These are phyloP conservation scores for Tragelaphus scriptus DNA, from an alignment of 2,113 vertebrate genomes.

Conservation along the genomic window DNA sequence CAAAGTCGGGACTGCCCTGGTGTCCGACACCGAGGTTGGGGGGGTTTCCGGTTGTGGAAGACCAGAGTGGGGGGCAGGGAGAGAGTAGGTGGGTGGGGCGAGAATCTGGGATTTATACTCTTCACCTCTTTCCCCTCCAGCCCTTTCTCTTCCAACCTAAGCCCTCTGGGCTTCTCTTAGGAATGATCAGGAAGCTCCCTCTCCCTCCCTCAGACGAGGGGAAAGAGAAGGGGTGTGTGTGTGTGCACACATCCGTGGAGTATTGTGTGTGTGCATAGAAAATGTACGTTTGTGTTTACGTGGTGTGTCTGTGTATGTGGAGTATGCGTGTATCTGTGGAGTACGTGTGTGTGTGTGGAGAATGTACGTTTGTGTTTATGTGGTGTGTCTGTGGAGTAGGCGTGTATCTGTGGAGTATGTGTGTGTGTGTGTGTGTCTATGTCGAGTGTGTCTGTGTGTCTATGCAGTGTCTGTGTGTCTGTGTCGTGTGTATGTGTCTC, in stretches of 20 bases:
- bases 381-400: background rate
- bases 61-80: background rate
- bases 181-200: background rate
- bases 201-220: background rate
- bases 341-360: background rate
- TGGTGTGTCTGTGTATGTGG: no score
- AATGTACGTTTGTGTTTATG: background rate
- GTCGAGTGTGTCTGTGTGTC: background rate
- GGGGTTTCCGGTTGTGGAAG: background rate
- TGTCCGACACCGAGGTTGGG: background rate
- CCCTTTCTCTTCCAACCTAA: background rate
- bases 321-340: background rate
- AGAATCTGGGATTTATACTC: background rate
- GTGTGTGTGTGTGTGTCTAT: background rate
- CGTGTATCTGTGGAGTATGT: background rate
- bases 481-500: background rate
- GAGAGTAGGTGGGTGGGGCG: background rate
- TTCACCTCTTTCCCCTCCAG: background rate
- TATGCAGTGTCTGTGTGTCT: background rate
- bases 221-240: background rate
- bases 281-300: no score
- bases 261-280: no score
- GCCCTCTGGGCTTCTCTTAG: background rate
- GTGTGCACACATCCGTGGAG: background rate
- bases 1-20: background rate